Evolutionary conservation across 2,888 invertebrate genomes (phyloP).

Genomic region (Alitta virens): DNA sequence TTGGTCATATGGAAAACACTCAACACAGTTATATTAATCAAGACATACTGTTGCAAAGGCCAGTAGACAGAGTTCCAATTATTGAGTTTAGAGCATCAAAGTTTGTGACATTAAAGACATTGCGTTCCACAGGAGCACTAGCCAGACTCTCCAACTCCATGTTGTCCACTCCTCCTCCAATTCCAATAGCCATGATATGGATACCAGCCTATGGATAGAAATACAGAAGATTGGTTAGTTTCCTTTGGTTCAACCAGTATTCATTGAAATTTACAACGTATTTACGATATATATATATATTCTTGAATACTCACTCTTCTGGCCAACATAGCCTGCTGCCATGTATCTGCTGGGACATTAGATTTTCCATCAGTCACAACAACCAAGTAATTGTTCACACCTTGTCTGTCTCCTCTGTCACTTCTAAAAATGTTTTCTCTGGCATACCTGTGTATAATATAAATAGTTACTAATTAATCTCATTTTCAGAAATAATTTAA

Average conservation of each 20-base stretch:
- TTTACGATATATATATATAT: no score
- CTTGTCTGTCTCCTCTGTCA: conserved; percentile 10
- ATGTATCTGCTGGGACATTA: conserved; percentile 11
- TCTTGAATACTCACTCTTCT: background rate
- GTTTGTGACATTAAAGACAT: conserved; percentile 14
- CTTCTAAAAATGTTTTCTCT: conserved; percentile 16
- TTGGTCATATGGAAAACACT: no score
- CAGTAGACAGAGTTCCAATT: conserved; percentile 9
- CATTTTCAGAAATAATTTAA: no score
- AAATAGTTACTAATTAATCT: no score
- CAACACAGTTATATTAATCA: no score
- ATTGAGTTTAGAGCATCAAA: conserved; percentile 13
- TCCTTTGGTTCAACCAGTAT: no score
- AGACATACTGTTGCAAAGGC: conserved; percentile 24
- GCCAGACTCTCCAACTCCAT: conserved; percentile 25
- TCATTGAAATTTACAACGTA: no score
- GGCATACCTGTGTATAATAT: conserved; percentile 12
- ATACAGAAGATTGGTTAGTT: no score
- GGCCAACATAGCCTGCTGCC: conserved; percentile 5
- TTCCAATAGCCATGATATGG: conserved; percentile 20
- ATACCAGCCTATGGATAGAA: conserved; percentile 8
- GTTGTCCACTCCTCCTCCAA: conserved; percentile 21
- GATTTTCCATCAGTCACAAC: conserved; percentile 22
- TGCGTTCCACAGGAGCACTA: conserved; percentile 16
- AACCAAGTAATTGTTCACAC: conserved; percentile 13